These are phyloP conservation scores for Pseudococcus viburni DNA, from an alignment of 2,888 invertebrate species.

Conservation along the genomic window DNA sequence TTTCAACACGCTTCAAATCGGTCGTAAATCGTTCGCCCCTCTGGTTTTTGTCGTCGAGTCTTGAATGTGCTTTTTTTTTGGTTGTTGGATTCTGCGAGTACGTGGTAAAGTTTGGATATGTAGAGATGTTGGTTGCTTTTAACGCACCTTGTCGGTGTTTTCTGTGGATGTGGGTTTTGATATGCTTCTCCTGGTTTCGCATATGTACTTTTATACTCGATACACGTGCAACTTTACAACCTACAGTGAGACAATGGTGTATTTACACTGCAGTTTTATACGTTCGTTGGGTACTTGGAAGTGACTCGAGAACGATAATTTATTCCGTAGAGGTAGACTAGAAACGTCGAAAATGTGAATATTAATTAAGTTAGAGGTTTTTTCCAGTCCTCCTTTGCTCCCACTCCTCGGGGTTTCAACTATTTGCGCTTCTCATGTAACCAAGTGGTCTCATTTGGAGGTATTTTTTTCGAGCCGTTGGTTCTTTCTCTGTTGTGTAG, in stretches of 20 bases:
- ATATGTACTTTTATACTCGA: neutral
- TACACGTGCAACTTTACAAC: neutral
- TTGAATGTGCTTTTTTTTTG: neutral
- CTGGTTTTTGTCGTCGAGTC: constrained; percentile 15
- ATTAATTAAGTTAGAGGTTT: constrained; percentile 35
- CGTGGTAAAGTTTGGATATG: neutral
- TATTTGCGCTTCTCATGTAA: constrained; percentile 30
- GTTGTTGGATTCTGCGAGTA: neutral
- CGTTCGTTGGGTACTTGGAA: neutral
- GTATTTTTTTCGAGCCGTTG: neutral
- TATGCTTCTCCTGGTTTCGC: neutral
- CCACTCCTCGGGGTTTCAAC: neutral
- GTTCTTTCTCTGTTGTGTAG: neutral
- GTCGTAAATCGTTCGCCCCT: constrained; percentile 44
- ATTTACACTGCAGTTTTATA: constrained; percentile 37
- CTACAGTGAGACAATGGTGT: constrained; percentile 38
- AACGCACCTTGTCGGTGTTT: neutral
- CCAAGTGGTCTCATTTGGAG: constrained; percentile 28
- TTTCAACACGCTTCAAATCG: constrained; percentile 33
- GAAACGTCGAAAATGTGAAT: constrained; percentile 49
- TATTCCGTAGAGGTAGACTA: constrained; percentile 47
- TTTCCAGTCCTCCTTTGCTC: neutral
- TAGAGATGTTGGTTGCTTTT: constrained; percentile 1
- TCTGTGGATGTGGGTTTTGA: neutral
- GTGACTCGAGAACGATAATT: constrained; percentile 39